phyloP scores from a whole-genome alignment of 64 coral and sea anemone species.

The Montipora capricornis region DNA sequence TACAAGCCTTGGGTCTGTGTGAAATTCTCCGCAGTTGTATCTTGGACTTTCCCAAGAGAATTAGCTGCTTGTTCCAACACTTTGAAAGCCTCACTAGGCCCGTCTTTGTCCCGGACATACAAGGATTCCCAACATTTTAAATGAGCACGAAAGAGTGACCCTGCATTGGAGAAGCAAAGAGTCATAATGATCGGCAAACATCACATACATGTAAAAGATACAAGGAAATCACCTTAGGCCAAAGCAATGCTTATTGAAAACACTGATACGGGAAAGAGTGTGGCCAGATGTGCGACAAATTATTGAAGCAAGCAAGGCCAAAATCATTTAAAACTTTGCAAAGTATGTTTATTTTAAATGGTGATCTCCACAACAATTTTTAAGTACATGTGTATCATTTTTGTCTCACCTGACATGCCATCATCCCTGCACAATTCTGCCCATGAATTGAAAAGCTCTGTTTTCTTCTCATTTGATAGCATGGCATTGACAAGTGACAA shows the following conservation, averaged over 20 bases:
- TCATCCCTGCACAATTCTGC: slow-evolving; percentile 3
- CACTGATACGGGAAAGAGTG: too few relatives aligned
- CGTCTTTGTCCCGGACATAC: slow-evolving; percentile 1
- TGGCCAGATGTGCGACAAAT: not conserved
- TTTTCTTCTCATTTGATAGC: slow-evolving; percentile 15
- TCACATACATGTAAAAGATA: too few relatives aligned
- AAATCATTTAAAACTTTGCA: too few relatives aligned
- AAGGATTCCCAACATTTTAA: slow-evolving; percentile 11
- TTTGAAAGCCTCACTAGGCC: slow-evolving; percentile 7
- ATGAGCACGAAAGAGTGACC: not conserved
- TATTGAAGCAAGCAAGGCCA: not conserved
- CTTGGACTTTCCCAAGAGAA: not conserved
- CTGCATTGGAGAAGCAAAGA: not conserved
- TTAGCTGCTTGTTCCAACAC: not conserved
- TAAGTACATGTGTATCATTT: too few relatives aligned
- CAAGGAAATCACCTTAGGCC: too few relatives aligned
- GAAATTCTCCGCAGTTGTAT: slow-evolving; percentile 2
- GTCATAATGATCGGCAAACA: too few relatives aligned
- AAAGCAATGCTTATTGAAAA: too few relatives aligned
- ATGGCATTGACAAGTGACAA: slow-evolving; percentile 27
- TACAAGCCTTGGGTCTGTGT: slow-evolving; percentile 2
- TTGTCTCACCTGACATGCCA: not conserved
- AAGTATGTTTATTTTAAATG: too few relatives aligned
- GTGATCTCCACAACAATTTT: too few relatives aligned
- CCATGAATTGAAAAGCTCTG: slow-evolving; percentile 35